phyloP scores from a whole-genome alignment of 2,113 vertebrate genomes.

The Tautogolabrus adspersus region DNA sequence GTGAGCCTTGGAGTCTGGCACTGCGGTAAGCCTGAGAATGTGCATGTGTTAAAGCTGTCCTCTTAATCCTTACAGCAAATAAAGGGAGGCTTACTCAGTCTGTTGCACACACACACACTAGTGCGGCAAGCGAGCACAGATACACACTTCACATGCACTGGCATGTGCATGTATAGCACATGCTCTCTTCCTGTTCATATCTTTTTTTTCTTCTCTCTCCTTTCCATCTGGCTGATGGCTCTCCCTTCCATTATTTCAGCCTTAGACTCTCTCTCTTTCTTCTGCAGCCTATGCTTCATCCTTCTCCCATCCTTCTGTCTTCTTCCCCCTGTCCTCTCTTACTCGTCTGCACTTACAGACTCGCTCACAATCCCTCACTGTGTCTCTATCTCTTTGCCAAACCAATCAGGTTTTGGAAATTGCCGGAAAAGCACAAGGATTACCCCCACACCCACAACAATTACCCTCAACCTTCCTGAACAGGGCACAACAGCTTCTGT shows the following conservation, averaged over 20 bases:
- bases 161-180: constrained; percentile 43
- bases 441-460: constrained; percentile 53
- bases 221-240: constrained; percentile 60
- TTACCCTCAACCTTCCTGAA: constrained; percentile 51
- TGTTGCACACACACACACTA: constrained; percentile 63
- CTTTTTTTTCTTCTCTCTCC: constrained; percentile 37
- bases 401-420: constrained; percentile 59
- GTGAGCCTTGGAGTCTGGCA: constrained; percentile 65
- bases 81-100: constrained; percentile 78
- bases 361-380: constrained; percentile 44
- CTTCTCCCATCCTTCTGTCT: constrained; percentile 24
- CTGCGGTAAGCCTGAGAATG: constrained; percentile 70
- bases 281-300: constrained; percentile 41
- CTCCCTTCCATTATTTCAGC: constrained; percentile 51
- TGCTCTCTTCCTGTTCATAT: constrained; percentile 39
- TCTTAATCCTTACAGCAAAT: constrained; percentile 78
- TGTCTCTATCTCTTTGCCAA: constrained; percentile 55
- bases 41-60: constrained; percentile 76
- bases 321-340: constrained; percentile 7
- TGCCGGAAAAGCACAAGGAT: constrained; percentile 50
- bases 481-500: constrained; percentile 36
- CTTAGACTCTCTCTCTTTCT: constrained; percentile 32
- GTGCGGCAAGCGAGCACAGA: constrained; percentile 48
- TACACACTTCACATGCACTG: constrained; percentile 58
- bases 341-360: constrained; percentile 12